Evolutionary conservation across 2,113 vertebrate species (phyloP).

Genomic region (Trematomus loennbergii): DNA sequence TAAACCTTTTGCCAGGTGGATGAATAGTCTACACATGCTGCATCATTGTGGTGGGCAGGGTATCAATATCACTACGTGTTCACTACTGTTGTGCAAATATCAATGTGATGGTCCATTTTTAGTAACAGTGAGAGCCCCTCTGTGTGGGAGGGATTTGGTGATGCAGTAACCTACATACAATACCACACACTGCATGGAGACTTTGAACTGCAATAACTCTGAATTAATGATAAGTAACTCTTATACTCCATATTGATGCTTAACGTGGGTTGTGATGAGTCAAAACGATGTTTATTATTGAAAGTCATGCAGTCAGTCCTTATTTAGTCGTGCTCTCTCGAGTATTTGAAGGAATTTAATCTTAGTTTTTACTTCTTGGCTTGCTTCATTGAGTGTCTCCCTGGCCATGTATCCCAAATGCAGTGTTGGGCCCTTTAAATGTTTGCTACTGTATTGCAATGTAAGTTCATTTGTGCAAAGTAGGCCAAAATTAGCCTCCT

Average conservation of each 20-base stretch:
- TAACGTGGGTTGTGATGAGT: background rate
- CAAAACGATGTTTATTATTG: background rate
- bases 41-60: conserved; percentile 21
- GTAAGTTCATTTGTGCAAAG: conserved; percentile 14
- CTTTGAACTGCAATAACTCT: background rate
- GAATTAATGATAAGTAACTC: background rate
- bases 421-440: conserved; percentile 14
- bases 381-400: conserved; percentile 5
- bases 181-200: background rate
- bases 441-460: conserved; percentile 23
- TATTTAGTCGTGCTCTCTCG: background rate
- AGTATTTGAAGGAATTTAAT: conserved; percentile 6
- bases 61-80: conserved; percentile 3
- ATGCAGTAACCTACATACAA: conserved; percentile 45
- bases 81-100: conserved; percentile 10
- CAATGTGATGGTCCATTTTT: conserved; percentile 6
- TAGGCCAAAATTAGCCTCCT: conserved; percentile 22
- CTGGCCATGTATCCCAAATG: background rate
- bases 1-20: conserved; percentile 38
- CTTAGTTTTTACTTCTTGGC: background rate
- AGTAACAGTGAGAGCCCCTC: background rate
- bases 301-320: background rate
- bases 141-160: conserved; percentile 16
- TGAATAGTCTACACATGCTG: conserved; percentile 28
- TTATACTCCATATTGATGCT: background rate